phyloP scores from a whole-genome alignment of 1,140 invertebrate genomes.

The Saccostrea echinata region DNA sequence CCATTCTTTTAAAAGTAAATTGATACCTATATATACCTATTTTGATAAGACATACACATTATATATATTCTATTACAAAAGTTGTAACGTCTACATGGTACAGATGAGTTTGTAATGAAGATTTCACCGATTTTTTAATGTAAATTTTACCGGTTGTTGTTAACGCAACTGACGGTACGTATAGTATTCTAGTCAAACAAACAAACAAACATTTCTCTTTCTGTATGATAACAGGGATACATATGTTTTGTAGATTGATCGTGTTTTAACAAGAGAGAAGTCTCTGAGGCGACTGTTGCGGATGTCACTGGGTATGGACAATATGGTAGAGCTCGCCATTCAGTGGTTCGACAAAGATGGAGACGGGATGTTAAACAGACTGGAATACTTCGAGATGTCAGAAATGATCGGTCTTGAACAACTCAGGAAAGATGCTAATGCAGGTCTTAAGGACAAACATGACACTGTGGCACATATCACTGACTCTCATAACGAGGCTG shows the following conservation, averaged over 20 bases:
- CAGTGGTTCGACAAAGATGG: constrained; percentile 9
- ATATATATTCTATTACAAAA: no score
- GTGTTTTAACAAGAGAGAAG: not conserved
- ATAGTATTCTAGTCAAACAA: not conserved
- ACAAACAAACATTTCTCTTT: not conserved
- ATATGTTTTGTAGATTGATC: not conserved
- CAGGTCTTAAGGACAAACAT: not conserved
- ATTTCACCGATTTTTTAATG: no score
- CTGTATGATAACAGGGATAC: not conserved
- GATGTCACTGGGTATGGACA: not conserved
- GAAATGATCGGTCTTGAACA: not conserved
- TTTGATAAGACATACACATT: no score
- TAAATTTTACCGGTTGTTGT: no score
- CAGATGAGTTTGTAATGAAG: no score
- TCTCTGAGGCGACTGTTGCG: not conserved
- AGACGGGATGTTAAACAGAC: not conserved
- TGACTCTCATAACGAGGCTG: not conserved
- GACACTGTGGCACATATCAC: not conserved
- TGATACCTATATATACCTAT: no score
- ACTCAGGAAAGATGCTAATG: not conserved
- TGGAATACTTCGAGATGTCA: constrained; percentile 5
- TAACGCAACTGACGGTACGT: no score
- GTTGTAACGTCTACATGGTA: no score
- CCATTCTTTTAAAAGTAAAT: no score
- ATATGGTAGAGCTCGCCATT: not conserved